Conservation (phyloP, 2,888 invertebrate genomes). For the Piscicola geometra region DNA sequence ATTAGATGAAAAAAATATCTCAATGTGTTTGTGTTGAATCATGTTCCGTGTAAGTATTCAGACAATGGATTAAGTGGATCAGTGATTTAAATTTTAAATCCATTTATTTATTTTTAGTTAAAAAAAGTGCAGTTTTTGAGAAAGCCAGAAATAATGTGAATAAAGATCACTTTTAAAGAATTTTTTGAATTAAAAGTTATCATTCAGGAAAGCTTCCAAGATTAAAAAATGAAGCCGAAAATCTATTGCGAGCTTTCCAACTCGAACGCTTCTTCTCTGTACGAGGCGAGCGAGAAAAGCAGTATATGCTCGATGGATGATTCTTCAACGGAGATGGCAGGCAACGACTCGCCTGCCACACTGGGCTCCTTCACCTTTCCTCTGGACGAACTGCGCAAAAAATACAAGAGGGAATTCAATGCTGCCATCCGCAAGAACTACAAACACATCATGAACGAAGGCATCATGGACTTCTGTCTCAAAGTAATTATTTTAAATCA, state of each 20-base stretch:
- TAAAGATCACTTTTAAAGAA: too few relatives aligned
- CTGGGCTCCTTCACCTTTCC: constrained; percentile 8
- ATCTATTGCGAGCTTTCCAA: neutral
- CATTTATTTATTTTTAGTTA: too few relatives aligned
- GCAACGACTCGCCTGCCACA: neutral
- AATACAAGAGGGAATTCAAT: constrained; percentile 28
- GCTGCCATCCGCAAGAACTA: constrained; percentile 24
- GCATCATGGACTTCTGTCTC: constrained; percentile 18
- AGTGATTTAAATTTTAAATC: too few relatives aligned
- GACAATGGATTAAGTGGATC: too few relatives aligned
- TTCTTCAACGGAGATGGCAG: constrained; percentile 7
- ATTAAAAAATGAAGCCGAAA: constrained; percentile 9
- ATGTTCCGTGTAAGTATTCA: too few relatives aligned
- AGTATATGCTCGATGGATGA: constrained; percentile 28
- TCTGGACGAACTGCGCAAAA: constrained; percentile 18
- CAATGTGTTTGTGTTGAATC: too few relatives aligned
- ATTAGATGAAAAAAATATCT: too few relatives aligned
- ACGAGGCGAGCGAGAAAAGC: constrained; percentile 24
- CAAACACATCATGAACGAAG: constrained; percentile 26
- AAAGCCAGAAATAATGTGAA: too few relatives aligned
- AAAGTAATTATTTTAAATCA: neutral
- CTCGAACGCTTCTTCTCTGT: constrained; percentile 20
- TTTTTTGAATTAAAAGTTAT: too few relatives aligned
- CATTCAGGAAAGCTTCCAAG: too few relatives aligned
- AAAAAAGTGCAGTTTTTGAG: too few relatives aligned